A percentile compares a stretch with the other conserved stretches of the same genome.
Conservation (phyloP, 2,888 invertebrate genomes). For the Eledona agricola region DNA sequence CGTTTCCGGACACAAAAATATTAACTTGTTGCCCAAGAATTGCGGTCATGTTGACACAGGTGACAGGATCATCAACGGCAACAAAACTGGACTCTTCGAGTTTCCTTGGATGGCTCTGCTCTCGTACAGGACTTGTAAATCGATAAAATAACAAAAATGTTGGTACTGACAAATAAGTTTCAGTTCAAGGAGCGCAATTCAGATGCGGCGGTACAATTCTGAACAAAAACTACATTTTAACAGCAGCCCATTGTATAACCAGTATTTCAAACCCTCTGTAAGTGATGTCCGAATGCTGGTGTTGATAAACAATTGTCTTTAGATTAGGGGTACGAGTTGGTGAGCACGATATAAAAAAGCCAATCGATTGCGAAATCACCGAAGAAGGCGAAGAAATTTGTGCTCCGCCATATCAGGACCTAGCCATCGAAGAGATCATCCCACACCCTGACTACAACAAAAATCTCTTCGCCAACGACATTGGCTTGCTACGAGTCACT, state of each 20-base stretch:
- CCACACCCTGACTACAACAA: constrained; percentile 66
- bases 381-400: constrained; percentile 55
- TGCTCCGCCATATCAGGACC: constrained; percentile 64
- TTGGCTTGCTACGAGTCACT: constrained; percentile 66
- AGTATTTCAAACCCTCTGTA: too few relatives aligned
- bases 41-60: constrained; percentile 67
- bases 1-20: constrained; percentile 51
- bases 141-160: too few relatives aligned
- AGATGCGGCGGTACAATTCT: constrained; percentile 66
- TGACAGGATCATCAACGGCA: constrained; percentile 69
- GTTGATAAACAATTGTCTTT: constrained; percentile 39
- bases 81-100: constrained; percentile 69
- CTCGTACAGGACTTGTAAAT: constrained; percentile 62
- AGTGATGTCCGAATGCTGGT: constrained; percentile 20
- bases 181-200: constrained; percentile 49
- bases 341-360: constrained; percentile 66
- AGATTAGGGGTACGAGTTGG: constrained; percentile 72
- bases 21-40: constrained; percentile 57
- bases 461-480: constrained; percentile 66
- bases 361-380: constrained; percentile 61
- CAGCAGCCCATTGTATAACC: constrained; percentile 69
- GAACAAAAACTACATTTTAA: constrained; percentile 66
- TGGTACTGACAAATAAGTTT: background rate
- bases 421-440: constrained; percentile 63
- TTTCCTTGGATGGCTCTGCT: constrained; percentile 82